Base-by-base conservation (phyloP, 1,140 invertebrate species). In the Drosophila teissieri region DNA sequence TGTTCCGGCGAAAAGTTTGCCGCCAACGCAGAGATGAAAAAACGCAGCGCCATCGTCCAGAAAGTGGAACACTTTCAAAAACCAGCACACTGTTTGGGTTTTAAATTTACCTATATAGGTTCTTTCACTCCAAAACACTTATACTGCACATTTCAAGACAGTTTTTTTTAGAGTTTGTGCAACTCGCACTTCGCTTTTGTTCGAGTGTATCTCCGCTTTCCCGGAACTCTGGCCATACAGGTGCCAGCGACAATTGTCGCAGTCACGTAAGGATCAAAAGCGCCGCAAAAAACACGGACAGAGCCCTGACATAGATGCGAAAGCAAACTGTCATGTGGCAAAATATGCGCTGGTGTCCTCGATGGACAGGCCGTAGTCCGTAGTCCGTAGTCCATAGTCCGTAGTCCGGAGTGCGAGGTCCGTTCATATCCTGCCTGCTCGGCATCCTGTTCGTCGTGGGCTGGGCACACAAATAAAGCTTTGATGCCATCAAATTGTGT, bases 201-300 rank as follows among this genome's bases (percentile, higher is more conserved):
- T 4, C 17, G 4, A 46, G 48, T 49, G 48, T 12, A 17, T 49
- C 14, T 17, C 1, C 10, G n/a, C 8, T 15, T 7, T 49, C 7
- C 5, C 67, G 45, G 45, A 31, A 45, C 39, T 36, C 37, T 22
- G 34, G 46, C 40, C 57, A 62, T 68, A 57, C 73, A 85, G 73
- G 75, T 85, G 82, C 57, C 65, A 84, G 52, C 82, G 61, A 78
- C 83, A 88, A 78, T 78, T 86, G 62, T 78, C 78, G 70, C 65
- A 65, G 74, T 75, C 84, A 77, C 79, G 76, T 77, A 57, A 63
- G 72, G 67, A 73, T 89, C 80, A 80, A 82, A 75, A 55, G 52
- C 78, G 27, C 40, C 44, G 10, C 45, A 75, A 70, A 58, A 68
- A 72, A 49, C 37, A 36, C 72, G 55, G 54, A 58, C 62, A 53